phyloP scores from a whole-genome alignment of 2,797 vertebrate genomes.

The Phrynocephalus forsythii region DNA sequence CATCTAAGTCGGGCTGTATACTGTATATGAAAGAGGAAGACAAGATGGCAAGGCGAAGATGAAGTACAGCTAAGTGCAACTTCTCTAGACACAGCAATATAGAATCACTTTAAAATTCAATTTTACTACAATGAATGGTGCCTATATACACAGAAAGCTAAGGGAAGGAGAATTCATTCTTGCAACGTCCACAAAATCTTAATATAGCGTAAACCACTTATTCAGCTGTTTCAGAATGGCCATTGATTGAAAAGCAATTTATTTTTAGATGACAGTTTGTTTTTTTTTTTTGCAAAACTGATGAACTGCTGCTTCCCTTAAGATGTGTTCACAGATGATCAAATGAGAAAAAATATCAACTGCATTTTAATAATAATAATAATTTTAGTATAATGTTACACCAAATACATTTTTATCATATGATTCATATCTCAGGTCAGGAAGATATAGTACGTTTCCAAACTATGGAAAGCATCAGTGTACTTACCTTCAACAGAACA shows the following conservation, averaged over 20 bases:
- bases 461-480: not conserved
- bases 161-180: not conserved
- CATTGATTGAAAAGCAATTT: not conserved
- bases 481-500: not conserved
- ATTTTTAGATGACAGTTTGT: not conserved
- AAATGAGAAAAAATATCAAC: not conserved
- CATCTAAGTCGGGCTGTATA: not conserved
- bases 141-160: not conserved
- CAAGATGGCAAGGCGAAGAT: not conserved
- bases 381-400: not conserved
- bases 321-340: not conserved
- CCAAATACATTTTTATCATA: not conserved
- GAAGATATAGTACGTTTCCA: not conserved
- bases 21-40: too few species aligned
- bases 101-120: not conserved
- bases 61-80: not conserved
- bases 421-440: not conserved
- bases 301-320: not conserved
- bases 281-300: not conserved
- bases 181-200: rapidly evolving
- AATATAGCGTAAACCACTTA: not conserved
- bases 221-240: not conserved
- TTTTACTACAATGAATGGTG: not conserved
- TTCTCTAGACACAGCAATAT: not conserved
- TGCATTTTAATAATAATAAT: not conserved